Conservation (phyloP, 2,113 vertebrate genomes). For the Geococcyx californianus region DNA sequence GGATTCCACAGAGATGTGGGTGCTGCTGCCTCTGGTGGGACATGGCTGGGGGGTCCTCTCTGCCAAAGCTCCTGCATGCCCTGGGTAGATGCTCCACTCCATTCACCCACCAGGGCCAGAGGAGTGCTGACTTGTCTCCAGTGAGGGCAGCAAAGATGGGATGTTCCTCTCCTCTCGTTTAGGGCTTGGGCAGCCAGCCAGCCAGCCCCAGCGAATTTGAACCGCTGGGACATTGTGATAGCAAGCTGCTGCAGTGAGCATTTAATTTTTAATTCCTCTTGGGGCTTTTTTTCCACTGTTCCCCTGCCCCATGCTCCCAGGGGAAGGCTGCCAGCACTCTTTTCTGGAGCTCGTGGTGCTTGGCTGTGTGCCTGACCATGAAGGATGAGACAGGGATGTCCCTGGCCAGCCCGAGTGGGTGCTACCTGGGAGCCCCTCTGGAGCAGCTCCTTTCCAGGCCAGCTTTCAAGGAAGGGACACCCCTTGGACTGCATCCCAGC, state of each 20-base stretch:
- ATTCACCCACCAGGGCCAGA: not conserved
- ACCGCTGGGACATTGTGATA: not conserved
- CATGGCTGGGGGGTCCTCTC: not conserved
- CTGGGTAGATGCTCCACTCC: not conserved
- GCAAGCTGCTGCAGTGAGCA: not conserved
- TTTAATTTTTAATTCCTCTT: conserved; percentile 32
- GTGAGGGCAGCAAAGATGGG: not conserved
- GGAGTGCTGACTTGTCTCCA: not conserved
- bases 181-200: not conserved
- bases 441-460: not conserved
- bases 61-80: accelerated
- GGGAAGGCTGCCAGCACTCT: not conserved
- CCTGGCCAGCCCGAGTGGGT: not conserved
- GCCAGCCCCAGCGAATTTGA: not conserved
- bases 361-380: not conserved
- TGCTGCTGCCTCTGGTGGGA: not conserved
- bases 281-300: not conserved
- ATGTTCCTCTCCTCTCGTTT: not conserved
- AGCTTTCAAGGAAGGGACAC: not conserved
- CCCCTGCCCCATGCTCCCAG: not conserved
- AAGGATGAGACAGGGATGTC: not conserved
- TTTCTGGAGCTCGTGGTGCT: not conserved
- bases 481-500: not conserved
- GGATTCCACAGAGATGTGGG: not conserved
- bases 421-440: not conserved